Percentiles rank a stretch among this genome's conserved stretches.
Evolutionary conservation across 2,888 invertebrate species (phyloP).

Genomic region (Euclidia mi): DNA sequence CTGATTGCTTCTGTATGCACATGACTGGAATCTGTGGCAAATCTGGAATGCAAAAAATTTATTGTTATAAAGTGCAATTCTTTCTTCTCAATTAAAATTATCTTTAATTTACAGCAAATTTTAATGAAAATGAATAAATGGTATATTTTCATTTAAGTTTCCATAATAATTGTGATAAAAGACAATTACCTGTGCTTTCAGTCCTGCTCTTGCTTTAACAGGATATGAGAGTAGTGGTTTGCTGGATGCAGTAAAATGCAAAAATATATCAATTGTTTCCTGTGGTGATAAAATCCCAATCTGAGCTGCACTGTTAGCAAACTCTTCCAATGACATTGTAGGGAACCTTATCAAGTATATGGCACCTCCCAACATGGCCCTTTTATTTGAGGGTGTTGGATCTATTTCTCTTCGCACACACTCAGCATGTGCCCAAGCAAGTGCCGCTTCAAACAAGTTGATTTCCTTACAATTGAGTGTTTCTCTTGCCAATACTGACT

Average conservation of each 20-base stretch:
- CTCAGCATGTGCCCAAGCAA: constrained; percentile 98
- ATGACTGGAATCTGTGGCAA: constrained; percentile 98
- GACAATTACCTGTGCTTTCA: constrained; percentile 94
- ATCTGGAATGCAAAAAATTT: constrained; percentile 88
- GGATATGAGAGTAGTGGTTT: constrained; percentile 96
- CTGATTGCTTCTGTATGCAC: constrained; percentile 98
- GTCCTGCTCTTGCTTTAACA: constrained; percentile 95
- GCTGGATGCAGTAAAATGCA: constrained; percentile 97
- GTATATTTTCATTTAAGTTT: no score
- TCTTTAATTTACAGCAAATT: no score
- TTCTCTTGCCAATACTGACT: constrained; percentile 97
- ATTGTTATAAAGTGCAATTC: not conserved
- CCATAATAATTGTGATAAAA: no score
- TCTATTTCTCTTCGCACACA: constrained; percentile 96
- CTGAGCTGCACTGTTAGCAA: constrained; percentile 98
- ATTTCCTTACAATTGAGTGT: constrained; percentile 98
- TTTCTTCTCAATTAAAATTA: no score
- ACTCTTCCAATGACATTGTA: constrained; percentile 97
- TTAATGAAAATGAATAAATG: no score
- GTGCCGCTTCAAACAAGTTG: constrained; percentile 96
- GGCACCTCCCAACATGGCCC: constrained; percentile 93
- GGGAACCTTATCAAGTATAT: constrained; percentile 97
- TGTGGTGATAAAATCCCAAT: constrained; percentile 97
- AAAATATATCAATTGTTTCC: constrained; percentile 98
- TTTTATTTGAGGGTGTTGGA: constrained; percentile 94